Evolutionary conservation across 2,888 invertebrate genomes (phyloP).

Genomic region (Palloptera scutellata): DNA sequence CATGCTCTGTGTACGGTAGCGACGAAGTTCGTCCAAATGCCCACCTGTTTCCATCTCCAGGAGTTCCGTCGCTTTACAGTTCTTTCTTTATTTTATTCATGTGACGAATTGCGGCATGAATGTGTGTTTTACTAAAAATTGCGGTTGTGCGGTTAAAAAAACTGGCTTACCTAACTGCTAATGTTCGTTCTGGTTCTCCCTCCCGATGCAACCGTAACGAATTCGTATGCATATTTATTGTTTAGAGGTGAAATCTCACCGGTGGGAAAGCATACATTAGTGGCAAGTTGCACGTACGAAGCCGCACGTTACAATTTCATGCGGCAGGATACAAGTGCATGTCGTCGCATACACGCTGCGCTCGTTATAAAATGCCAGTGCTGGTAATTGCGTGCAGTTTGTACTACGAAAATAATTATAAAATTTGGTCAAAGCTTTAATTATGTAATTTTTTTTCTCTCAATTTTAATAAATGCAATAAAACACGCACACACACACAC

Average conservation of each 20-base stretch:
- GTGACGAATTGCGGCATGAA: too few species aligned
- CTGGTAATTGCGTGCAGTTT: conserved; percentile 21
- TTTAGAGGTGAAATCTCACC: conserved; percentile 39
- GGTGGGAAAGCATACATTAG: conserved; percentile 29
- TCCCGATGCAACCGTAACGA: conserved; percentile 20
- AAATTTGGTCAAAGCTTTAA: conserved; percentile 31
- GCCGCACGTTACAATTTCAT: conserved; percentile 13
- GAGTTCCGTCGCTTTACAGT: conserved; percentile 7
- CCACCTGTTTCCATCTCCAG: neutral
- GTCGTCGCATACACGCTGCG: too few species aligned
- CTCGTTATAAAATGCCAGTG: neutral
- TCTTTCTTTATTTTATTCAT: neutral
- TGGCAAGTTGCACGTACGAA: conserved; percentile 19
- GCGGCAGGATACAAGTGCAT: conserved; percentile 1
- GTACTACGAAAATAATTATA: conserved; percentile 13
- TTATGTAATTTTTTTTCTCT: neutral
- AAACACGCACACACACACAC: neutral
- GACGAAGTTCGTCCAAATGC: neutral
- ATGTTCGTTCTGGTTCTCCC: too few species aligned
- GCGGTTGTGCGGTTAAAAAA: conserved; percentile 22
- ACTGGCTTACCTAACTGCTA: neutral
- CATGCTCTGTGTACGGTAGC: too few species aligned
- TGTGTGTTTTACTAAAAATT: conserved; percentile 18
- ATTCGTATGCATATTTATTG: conserved; percentile 47
- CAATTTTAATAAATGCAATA: neutral